Percentiles rank a stretch among this genome's conserved stretches.
phyloP scores from a whole-genome alignment of 2,797 vertebrate genomes.

The Hydrophis major region DNA sequence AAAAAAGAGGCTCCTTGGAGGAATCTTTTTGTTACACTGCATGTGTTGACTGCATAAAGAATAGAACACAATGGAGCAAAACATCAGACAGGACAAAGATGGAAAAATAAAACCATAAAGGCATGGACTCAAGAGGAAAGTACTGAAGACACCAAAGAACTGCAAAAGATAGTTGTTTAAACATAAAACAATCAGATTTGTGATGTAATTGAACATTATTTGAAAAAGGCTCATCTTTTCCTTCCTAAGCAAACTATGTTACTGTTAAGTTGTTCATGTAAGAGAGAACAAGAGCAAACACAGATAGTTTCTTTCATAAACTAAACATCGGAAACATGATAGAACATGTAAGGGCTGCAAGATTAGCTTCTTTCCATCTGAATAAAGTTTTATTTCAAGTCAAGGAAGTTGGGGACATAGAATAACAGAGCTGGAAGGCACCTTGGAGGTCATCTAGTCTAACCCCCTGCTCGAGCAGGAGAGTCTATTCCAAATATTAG shows the following conservation, averaged over 20 bases:
- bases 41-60: constrained; percentile 20
- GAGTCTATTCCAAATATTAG: too few relatives aligned
- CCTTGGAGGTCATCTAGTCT: too few relatives aligned
- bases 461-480: too few relatives aligned
- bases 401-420: too few relatives aligned
- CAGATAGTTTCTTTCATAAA: not conserved
- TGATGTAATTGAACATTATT: not conserved
- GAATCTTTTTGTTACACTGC: constrained; percentile 44
- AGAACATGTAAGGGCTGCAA: not conserved
- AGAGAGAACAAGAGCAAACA: not conserved
- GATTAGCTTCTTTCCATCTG: not conserved
- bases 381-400: not conserved
- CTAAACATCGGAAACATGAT: not conserved
- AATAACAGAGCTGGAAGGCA: too few relatives aligned
- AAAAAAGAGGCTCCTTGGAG: constrained; percentile 28
- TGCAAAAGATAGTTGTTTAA: constrained; percentile 30
- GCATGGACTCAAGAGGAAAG: constrained; percentile 31
- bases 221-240: constrained; percentile 1
- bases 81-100: constrained; percentile 29
- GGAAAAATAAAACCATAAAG: constrained; percentile 23
- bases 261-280: too few relatives aligned
- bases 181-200: constrained; percentile 20
- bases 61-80: constrained; percentile 31
- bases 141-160: not conserved
- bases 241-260: not conserved